These are phyloP conservation scores for Cheumatopsyche charites DNA, from an alignment of 1,140 invertebrate species.

Conservation along the genomic window DNA sequence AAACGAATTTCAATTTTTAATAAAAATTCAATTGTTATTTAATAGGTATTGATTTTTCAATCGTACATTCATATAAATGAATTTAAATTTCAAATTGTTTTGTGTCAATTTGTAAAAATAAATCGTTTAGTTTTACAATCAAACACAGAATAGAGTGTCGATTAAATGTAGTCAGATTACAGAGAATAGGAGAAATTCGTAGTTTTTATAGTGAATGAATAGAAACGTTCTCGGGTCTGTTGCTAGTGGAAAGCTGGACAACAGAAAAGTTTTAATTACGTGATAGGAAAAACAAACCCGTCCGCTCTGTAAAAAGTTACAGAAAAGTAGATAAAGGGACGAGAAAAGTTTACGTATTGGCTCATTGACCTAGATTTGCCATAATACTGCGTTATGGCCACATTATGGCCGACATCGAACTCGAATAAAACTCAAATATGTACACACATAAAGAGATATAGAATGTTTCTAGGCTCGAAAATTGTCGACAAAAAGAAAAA, in stretches of 20 bases:
- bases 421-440: not conserved
- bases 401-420: no score
- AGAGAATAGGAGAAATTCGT: no score
- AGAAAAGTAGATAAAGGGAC: slow-evolving; percentile 40
- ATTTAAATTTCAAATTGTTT: no score
- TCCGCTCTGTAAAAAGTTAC: slow-evolving; percentile 27
- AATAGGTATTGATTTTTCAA: no score
- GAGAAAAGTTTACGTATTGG: slow-evolving; percentile 44
- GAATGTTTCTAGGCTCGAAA: no score
- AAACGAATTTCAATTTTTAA: no score
- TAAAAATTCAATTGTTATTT: no score
- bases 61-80: no score
- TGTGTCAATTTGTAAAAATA: no score
- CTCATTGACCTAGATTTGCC: slow-evolving; percentile 46
- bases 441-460: not conserved
- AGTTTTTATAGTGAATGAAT: slow-evolving; percentile 4
- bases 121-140: no score
- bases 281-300: slow-evolving; percentile 47
- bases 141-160: no score
- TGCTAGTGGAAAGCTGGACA: slow-evolving; percentile 12
- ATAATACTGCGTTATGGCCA: slow-evolving; percentile 12
- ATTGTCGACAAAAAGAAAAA: not conserved
- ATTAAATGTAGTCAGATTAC: no score
- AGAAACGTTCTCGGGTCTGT: not conserved
- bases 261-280: slow-evolving; percentile 46